Conservation (phyloP, 23 tunicate species). For the Clavelina lepadiformis region DNA sequence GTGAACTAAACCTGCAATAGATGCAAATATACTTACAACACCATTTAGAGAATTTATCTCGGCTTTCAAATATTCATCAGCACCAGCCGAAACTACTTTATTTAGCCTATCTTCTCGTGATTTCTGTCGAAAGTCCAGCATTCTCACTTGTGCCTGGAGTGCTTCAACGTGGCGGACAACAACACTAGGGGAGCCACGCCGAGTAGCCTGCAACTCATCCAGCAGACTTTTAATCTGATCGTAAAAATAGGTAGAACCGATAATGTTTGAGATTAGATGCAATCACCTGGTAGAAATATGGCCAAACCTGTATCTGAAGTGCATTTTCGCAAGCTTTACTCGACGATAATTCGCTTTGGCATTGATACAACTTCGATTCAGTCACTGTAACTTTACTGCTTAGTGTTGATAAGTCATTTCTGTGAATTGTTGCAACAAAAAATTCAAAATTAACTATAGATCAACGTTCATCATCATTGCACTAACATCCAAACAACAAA, state of each 20-base stretch:
- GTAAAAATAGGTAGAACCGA: too few species aligned
- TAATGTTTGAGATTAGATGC: too few species aligned
- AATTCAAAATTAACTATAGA: too few species aligned
- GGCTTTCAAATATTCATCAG: constrained; percentile 33
- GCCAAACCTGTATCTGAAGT: constrained; percentile 8
- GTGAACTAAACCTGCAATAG: too few species aligned
- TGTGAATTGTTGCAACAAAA: too few species aligned
- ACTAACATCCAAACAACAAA: too few species aligned
- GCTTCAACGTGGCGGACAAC: constrained; percentile 20
- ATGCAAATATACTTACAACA: constrained; percentile 9
- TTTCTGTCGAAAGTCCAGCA: constrained; percentile 27
- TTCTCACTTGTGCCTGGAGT: constrained; percentile 24
- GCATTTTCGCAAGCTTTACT: constrained; percentile 10
- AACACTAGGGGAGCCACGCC: constrained; percentile 24
- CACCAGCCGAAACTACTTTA: constrained; percentile 14
- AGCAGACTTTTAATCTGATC: constrained; percentile 24
- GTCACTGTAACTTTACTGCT: too few species aligned
- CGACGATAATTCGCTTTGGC: constrained; percentile 3
- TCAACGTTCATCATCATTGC: too few species aligned
- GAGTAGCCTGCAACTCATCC: constrained; percentile 40
- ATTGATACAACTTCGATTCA: neutral
- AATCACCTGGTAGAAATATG: too few species aligned
- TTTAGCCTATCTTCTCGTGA: constrained; percentile 36
- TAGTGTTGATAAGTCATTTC: too few species aligned
- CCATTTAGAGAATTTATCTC: constrained; percentile 8